These are phyloP conservation scores for Cephus pygmeus DNA, from an alignment of 2,888 invertebrate species.

Conservation along the genomic window DNA sequence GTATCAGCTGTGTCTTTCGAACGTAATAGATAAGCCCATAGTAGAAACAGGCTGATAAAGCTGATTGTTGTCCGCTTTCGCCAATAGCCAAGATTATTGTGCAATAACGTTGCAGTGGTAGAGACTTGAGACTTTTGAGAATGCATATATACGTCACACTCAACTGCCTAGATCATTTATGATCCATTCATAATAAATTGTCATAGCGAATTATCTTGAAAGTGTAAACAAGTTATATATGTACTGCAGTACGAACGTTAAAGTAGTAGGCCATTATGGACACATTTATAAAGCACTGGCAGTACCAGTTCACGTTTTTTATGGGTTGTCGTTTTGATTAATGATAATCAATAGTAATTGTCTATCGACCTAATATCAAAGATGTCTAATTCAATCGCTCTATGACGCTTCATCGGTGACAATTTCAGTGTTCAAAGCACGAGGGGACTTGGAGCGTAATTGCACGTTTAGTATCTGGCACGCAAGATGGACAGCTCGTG, in stretches of 20 bases:
- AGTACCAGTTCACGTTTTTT: background rate
- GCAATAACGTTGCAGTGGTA: background rate
- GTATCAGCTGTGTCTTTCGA: background rate
- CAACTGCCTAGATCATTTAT: background rate
- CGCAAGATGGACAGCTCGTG: conserved; percentile 28
- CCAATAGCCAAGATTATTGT: background rate
- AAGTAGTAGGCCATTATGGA: background rate
- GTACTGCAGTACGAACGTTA: no score
- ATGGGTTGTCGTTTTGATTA: background rate
- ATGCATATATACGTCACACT: background rate
- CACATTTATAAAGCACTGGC: background rate
- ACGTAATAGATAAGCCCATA: background rate
- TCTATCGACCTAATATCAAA: background rate
- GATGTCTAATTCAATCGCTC: background rate
- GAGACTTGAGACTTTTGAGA: background rate
- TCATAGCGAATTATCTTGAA: background rate
- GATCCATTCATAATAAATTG: background rate
- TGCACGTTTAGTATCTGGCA: conserved; percentile 29
- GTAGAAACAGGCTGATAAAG: background rate
- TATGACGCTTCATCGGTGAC: conserved; percentile 15
- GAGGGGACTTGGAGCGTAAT: conserved; percentile 20
- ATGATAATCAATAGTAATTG: background rate
- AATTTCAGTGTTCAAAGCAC: conserved; percentile 2
- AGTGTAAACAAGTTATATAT: background rate
- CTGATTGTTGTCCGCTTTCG: background rate